These are phyloP conservation scores for Phyllotis vaccarum DNA, from an alignment of 2,797 vertebrate genomes.

Conservation along the genomic window DNA sequence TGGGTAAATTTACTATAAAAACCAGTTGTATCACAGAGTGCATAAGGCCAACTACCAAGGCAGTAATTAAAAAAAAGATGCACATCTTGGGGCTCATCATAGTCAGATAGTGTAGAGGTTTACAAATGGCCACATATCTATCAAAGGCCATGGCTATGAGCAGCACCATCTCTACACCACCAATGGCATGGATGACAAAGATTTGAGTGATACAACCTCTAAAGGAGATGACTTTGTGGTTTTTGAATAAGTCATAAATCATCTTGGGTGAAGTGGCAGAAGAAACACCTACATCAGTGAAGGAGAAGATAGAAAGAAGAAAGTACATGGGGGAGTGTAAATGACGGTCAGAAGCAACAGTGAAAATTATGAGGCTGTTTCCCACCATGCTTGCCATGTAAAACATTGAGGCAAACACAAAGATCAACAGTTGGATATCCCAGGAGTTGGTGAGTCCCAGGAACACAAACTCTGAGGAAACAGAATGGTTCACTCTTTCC, in stretches of 20 bases:
- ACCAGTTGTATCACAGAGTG: slow-evolving; percentile 53
- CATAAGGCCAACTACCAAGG: neutral
- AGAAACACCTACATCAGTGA: slow-evolving; percentile 61
- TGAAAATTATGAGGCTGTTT: slow-evolving; percentile 53
- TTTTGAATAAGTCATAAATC: slow-evolving; percentile 60
- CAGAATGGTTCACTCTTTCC: neutral
- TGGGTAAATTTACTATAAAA: slow-evolving; percentile 64
- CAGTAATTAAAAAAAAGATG: neutral
- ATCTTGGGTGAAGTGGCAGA: slow-evolving; percentile 57
- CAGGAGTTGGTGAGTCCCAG: slow-evolving; percentile 37
- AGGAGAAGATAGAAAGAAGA: slow-evolving; percentile 45
- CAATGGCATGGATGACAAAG: slow-evolving; percentile 47
- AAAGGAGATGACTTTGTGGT: slow-evolving; percentile 47
- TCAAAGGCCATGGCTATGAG: slow-evolving; percentile 59
- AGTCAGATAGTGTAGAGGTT: slow-evolving; percentile 66
- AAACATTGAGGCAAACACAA: neutral
- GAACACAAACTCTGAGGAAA: slow-evolving; percentile 51
- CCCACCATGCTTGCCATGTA: slow-evolving; percentile 7
- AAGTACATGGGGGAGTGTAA: slow-evolving; percentile 37
- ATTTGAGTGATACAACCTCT: slow-evolving; percentile 47
- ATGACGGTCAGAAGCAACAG: neutral
- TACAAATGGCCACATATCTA: slow-evolving; percentile 58
- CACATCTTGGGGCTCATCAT: slow-evolving; percentile 31
- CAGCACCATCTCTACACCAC: slow-evolving; percentile 62
- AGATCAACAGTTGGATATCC: neutral